phyloP scores from a whole-genome alignment of 2,113 vertebrate genomes.

The Isurus oxyrinchus region DNA sequence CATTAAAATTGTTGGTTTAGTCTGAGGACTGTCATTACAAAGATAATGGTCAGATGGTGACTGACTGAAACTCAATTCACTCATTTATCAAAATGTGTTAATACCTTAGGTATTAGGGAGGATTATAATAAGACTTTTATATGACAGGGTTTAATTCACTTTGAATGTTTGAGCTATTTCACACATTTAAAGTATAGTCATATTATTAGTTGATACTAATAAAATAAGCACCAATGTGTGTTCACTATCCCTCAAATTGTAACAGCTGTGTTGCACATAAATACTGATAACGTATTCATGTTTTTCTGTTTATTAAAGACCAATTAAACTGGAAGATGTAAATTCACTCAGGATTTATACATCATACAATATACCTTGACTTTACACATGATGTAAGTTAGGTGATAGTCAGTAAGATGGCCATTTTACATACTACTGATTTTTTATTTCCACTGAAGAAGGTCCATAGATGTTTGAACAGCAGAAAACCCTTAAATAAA shows the following conservation, averaged over 20 bases:
- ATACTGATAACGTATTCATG: not conserved
- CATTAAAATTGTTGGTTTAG: not conserved
- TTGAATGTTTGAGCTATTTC: not conserved
- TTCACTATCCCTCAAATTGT: not conserved
- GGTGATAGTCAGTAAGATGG: not conserved
- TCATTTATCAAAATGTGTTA: not conserved
- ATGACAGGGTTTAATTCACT: not conserved
- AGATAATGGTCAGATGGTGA: not conserved
- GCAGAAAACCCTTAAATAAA: not conserved
- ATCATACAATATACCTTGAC: not conserved
- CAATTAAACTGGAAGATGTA: not conserved
- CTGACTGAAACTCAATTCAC: not conserved
- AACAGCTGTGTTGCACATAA: not conserved
- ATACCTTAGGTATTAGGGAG: not conserved
- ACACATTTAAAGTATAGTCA: not conserved
- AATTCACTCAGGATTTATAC: not conserved
- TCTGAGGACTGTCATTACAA: not conserved
- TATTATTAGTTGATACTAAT: not conserved
- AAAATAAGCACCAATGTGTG: not conserved
- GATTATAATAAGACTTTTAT: not conserved
- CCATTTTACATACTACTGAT: not conserved
- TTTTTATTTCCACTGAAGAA: not conserved
- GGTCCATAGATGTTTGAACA: not conserved
- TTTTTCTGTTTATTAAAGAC: not conserved
- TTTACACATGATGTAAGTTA: not conserved